Conservation (phyloP, 2,888 invertebrate species). For the Augochlorella aurata region DNA sequence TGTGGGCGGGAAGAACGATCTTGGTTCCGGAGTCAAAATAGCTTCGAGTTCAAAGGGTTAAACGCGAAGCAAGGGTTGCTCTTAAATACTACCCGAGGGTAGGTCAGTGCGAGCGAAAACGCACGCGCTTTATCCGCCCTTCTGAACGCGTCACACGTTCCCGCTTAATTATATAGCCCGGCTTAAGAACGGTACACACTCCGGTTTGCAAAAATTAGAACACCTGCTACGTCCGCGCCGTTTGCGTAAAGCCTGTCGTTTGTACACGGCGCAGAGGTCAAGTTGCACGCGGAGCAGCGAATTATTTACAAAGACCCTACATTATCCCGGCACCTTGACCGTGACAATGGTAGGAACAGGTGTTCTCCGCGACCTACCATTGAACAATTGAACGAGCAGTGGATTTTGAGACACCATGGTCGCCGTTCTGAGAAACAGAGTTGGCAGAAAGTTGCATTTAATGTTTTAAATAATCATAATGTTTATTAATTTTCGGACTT, state of each 20-base stretch:
- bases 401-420: no score
- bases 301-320: not conserved
- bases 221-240: not conserved
- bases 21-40: no score
- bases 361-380: not conserved
- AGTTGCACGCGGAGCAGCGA: not conserved
- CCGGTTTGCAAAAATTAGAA: not conserved
- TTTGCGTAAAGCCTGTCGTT: not conserved
- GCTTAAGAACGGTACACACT: not conserved
- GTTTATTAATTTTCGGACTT: no score
- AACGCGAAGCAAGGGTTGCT: no score
- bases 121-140: conserved; percentile 16
- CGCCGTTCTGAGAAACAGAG: no score
- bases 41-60: no score
- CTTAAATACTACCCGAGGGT: no score
- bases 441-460: no score
- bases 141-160: conserved; percentile 35
- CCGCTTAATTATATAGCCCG: conserved; percentile 39
- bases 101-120: conserved; percentile 68
- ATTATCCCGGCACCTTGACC: not conserved
- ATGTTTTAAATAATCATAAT: no score
- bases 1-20: no score
- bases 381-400: not conserved
- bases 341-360: not conserved
- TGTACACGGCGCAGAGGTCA: not conserved